Base-by-base conservation (phyloP, 2,797 vertebrate genomes). In the Astyanax mexicanus region DNA sequence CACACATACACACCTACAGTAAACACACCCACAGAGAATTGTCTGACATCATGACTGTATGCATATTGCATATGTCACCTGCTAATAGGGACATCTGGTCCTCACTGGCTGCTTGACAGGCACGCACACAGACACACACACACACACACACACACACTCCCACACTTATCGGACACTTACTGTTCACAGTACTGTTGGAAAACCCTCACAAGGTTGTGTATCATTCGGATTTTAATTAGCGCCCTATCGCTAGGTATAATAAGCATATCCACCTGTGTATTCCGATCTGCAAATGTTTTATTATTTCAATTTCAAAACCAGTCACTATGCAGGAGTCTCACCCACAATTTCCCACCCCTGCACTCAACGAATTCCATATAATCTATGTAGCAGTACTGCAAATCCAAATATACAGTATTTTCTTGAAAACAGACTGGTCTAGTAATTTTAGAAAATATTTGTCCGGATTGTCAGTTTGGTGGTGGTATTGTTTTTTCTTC, bases 21-120 rank as follows among this genome's bases (percentile, higher is more conserved):
- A n/a, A n/a, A n/a, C n/a, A 49, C 55, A 57, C 58, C 37, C 44
- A 38, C 25, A 52, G 66, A 62, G 45, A 69, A 76, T 73, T 69
- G 69, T 79, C 42, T 51, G 64, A 76, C 44, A 69, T 77, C 62
- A 60, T 47, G 74, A 55, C 49, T 52, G 23, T 27, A 45, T 25
- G 32, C 55, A 72, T 52, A 64, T 75, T 73, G 55, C 47, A 75
- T 75, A 64, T 71, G 44, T 78, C 69, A 72, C 40, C 64, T 49
- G 58, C 42, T 72, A 72, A 74, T 69, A 60, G 58, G 74, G 27
- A 52, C 69, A 68, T 75, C 62, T 81, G 68, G 32, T 75, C 52
- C 25, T 75, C 38, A 44, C 69, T 51, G 2, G 29, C 5, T 60
- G 40, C 45, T 27, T 38, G 60, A 72, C 65, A 40, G 1, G 51